phyloP scores from a whole-genome alignment of 2,113 vertebrate genomes.

The Proteles cristata region DNA sequence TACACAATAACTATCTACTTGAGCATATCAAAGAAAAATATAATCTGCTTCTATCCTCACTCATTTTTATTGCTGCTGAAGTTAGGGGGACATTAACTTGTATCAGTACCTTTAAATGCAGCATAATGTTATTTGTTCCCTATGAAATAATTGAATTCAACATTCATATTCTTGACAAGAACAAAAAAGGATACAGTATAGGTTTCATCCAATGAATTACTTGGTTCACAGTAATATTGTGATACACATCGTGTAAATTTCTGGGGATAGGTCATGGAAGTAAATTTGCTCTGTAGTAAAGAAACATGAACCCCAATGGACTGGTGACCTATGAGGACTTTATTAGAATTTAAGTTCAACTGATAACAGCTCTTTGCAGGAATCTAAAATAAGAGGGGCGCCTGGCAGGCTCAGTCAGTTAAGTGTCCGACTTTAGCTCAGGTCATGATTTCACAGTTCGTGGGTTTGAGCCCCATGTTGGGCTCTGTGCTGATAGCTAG shows the following conservation, averaged over 20 bases:
- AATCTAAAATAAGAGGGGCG: conserved; percentile 2
- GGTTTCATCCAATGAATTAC: background rate
- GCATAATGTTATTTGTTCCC: conserved; percentile 45
- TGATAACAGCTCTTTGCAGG: background rate
- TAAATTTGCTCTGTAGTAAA: background rate
- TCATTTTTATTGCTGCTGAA: conserved; percentile 5
- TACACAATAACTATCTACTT: background rate
- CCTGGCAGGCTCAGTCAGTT: too few relatives aligned
- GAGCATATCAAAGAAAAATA: background rate
- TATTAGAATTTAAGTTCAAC: background rate
- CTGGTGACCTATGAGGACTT: background rate
- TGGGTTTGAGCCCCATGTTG: too few relatives aligned
- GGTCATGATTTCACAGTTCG: too few relatives aligned
- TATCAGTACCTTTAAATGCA: background rate
- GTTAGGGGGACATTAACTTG: background rate
- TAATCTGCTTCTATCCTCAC: background rate
- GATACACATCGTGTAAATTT: background rate
- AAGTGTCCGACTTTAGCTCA: too few relatives aligned
- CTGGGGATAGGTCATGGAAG: background rate
- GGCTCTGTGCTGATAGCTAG: too few relatives aligned
- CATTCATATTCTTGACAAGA: conserved; percentile 2
- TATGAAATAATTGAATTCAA: conserved; percentile 1
- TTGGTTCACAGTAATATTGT: background rate
- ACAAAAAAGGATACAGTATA: background rate
- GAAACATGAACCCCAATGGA: background rate